These are phyloP conservation scores for Calameuta pallipes DNA, from an alignment of 2,888 invertebrate species.

Conservation along the genomic window DNA sequence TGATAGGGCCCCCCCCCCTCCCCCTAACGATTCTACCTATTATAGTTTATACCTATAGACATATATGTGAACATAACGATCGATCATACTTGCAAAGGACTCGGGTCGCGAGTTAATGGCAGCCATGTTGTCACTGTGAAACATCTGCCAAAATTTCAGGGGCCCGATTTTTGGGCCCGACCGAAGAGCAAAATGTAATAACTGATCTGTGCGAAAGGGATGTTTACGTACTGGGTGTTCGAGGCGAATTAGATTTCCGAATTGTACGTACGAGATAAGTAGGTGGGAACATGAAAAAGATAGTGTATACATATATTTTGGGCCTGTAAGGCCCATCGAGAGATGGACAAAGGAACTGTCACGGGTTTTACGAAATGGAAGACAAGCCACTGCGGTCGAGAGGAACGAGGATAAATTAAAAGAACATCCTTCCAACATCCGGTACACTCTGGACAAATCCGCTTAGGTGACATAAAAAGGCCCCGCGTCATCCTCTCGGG, in stretches of 20 bases:
- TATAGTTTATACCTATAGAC: too few species aligned
- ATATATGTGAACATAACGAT: conserved; percentile 10
- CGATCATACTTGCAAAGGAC: conserved; percentile 24
- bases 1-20: neutral
- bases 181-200: neutral
- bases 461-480: conserved; percentile 53
- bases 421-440: conserved; percentile 50
- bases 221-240: conserved; percentile 37
- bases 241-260: neutral
- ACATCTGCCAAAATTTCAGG: conserved; percentile 44
- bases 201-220: conserved; percentile 28
- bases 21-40: neutral
- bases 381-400: conserved; percentile 14
- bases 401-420: conserved; percentile 55
- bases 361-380: conserved; percentile 30
- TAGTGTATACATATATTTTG: neutral
- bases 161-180: neutral
- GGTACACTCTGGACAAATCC: conserved; percentile 54
- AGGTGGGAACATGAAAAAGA: neutral
- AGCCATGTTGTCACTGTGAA: conserved; percentile 51
- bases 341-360: conserved; percentile 23
- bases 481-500: conserved; percentile 33
- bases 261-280: neutral
- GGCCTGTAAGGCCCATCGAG: neutral
- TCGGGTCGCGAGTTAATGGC: conserved; percentile 24